Evolutionary conservation across 2,888 invertebrate genomes (phyloP), one percentile per base, ranked within the genome.

Genomic region (Ephialtes manifestator): DNA sequence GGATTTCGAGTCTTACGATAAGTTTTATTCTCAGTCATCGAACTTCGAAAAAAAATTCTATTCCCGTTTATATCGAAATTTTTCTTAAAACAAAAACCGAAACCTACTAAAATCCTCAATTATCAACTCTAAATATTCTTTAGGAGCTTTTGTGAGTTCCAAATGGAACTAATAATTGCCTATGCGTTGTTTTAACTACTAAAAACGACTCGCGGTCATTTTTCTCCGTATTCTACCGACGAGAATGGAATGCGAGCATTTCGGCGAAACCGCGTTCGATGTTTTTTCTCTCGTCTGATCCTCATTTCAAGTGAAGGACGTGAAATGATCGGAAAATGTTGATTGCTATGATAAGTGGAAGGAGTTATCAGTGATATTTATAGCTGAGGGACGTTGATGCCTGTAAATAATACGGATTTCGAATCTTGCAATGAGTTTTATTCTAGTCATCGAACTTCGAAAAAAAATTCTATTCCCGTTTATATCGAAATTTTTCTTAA

Each of bases 391-490:
- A 74, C 43, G 24, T 11, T 28, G 74, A 74, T 78, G 70, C 7
- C 11, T 4, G 24, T 60, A 65, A 79, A 65, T 65, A 65, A 75
- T 35, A 13, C 46, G 74, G 75, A 85, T 78, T 24, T 63, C 58
- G 74, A 65, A 39, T 10, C 0, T 8, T 39, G 39, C 39, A 10
- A 2, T 0, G 10, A 10, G 1, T 7, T 53, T 39, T 39, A 1
- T 39, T 39, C 10, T 10, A 1, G 4, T 35, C 35, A 24, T 24
- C 24, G 24, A 24, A 24, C 1, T 1, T 24, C 1, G 24, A 24
- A 24, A 24, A 24, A 24, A 24, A 24, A 24, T n/a, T n/a, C n/a
- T 1, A 24, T 24, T 24, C 24, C 1, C 24, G 24, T 24, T 24
- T 24, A 24, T 24, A 24, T 84, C 67, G 55, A 80, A 84, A 0